Percentiles rank a stretch among this genome's conserved stretches.
These are phyloP conservation scores for Caenorhabditis macrosperma DNA, from an alignment of 2,888 invertebrate genomes.

Conservation along the genomic window DNA sequence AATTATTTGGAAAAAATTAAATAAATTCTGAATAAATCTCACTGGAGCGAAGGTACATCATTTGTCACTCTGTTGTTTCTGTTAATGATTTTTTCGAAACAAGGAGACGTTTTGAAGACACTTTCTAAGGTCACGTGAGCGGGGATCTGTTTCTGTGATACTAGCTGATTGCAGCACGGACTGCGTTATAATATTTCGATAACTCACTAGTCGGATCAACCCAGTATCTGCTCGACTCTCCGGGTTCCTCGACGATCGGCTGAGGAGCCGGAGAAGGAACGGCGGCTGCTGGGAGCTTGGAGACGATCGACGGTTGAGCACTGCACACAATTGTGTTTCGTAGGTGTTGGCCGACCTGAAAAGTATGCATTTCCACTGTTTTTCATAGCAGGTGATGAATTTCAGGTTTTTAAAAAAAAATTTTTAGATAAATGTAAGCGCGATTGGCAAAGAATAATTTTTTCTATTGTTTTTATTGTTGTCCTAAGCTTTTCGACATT, in stretches of 20 bases:
- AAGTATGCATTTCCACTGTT: slow-evolving; percentile 18
- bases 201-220: slow-evolving; percentile 55
- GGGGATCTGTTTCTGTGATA: no score
- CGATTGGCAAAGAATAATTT: no score
- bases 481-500: no score
- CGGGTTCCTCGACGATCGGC: slow-evolving; percentile 16
- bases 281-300: neutral
- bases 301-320: slow-evolving; percentile 49
- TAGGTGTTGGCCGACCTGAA: slow-evolving; percentile 47
- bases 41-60: neutral
- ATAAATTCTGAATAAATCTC: neutral
- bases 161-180: no score
- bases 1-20: neutral
- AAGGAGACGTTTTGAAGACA: no score
- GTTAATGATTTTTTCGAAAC: no score
- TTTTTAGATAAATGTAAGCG: no score
- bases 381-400: slow-evolving; percentile 44
- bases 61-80: neutral
- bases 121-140: no score
- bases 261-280: neutral
- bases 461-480: neutral
- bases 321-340: slow-evolving; percentile 47
- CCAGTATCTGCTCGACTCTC: slow-evolving; percentile 48
- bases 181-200: neutral
- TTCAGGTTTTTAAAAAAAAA: slow-evolving; percentile 11